phyloP scores from a whole-genome alignment of 2,797 vertebrate species.

The Cyclopterus lumpus region DNA sequence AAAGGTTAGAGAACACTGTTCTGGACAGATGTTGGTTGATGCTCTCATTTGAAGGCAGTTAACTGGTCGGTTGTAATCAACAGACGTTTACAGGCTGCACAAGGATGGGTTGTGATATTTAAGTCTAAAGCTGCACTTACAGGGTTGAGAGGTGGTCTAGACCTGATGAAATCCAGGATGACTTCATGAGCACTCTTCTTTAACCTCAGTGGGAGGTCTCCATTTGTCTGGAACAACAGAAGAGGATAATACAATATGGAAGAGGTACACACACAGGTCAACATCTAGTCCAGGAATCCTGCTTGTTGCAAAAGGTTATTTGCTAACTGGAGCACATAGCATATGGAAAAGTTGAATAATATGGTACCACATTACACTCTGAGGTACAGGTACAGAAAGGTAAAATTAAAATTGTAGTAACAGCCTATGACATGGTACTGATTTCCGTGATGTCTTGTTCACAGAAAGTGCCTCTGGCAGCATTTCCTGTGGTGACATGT shows the following conservation, averaged over 20 bases:
- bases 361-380: neutral
- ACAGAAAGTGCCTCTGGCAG: too few relatives aligned
- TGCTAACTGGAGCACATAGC: neutral
- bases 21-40: neutral
- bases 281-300: neutral
- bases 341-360: neutral
- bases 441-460: neutral
- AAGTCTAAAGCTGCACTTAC: conserved; percentile 77
- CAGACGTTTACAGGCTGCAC: neutral
- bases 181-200: conserved; percentile 97
- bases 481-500: neutral
- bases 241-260: neutral
- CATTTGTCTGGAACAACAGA: conserved; percentile 86
- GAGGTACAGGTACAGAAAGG: neutral
- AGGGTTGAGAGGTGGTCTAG: conserved; percentile 94
- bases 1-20: neutral
- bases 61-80: neutral
- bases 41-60: neutral
- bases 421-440: neutral
- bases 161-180: conserved; percentile 97
- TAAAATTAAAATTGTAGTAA: too few relatives aligned
- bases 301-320: neutral
- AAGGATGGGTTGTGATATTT: neutral
- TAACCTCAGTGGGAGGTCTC: conserved; percentile 92
- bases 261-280: neutral